Evolutionary conservation across 2,113 vertebrate genomes (phyloP), one percentile per base, ranked within the genome.

Genomic region (Ictalurus punctatus): DNA sequence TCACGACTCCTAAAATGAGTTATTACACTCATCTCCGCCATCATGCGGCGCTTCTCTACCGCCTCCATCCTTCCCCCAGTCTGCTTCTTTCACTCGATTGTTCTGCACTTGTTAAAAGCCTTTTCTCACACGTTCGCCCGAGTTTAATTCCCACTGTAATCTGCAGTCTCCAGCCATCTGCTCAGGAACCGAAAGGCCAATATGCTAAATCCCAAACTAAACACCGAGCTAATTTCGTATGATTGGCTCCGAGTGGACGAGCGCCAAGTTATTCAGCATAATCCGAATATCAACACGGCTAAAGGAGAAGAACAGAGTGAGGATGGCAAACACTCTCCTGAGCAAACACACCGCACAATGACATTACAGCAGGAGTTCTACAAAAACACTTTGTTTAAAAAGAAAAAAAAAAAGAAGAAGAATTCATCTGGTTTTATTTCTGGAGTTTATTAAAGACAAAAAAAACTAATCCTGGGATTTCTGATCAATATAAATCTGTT

Each of bases 211-310:
- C 91, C 91, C 87, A 90, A 7, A 23, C 61, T 85, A 92, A 92
- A 89, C 90, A 87, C 44, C 63, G 90, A 92, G 91, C 30, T 92
- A 92, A 94, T 93, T 90, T 92, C 79, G 37, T 69, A 87, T 90
- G 92, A 92, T 89, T 90, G 86, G 85, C 89, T 90, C 52, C 86
- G 86, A 90, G 40, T 92, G 92, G 93, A 92, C 86, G 82, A 58
- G 40, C 83, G 92, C 93, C 93, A 94, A 92, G 81, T 91, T 93
- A 92, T 94, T 91, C 90, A 82, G 78, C 88, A 84, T 67, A 90
- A 94, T 94, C 94, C 89, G 90, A 90, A 83, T 86, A 89, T 91
- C 91, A 93, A 94, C 91, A 94, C 0, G 23, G 84, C 91, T 84
- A 89, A 92, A 81, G 76, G 37, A 73, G 74, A 84, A 65, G 84